These are phyloP conservation scores for Coecobrya sp. DNA, from an alignment of 2,888 invertebrate species.

Conservation along the genomic window DNA sequence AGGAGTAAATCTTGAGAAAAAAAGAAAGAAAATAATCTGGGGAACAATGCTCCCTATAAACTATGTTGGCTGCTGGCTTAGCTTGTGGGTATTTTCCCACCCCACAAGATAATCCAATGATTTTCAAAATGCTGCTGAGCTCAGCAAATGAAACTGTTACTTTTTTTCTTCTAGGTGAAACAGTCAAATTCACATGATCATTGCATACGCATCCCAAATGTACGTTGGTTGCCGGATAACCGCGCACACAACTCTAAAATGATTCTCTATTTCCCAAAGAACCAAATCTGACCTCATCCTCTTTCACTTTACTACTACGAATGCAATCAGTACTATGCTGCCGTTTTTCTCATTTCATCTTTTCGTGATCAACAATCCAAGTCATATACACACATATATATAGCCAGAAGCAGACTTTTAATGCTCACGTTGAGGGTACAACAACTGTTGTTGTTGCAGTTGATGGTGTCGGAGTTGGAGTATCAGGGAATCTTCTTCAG, in stretches of 20 bases:
- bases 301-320: background rate
- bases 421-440: background rate
- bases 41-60: background rate
- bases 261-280: background rate
- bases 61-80: background rate
- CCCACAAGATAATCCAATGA: background rate
- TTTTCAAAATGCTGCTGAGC: slow-evolving; percentile 24
- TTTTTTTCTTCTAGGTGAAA: background rate
- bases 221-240: background rate
- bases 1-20: background rate
- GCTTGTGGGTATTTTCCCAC: background rate
- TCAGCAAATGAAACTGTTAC: background rate
- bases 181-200: background rate
- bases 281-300: slow-evolving; percentile 22
- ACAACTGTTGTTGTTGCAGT: background rate
- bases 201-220: background rate
- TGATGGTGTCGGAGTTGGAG: slow-evolving; percentile 8
- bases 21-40: background rate
- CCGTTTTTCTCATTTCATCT: background rate
- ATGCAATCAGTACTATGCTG: background rate
- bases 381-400: background rate
- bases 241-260: background rate
- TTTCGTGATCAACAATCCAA: background rate
- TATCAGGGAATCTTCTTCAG: background rate
- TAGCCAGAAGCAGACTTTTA: background rate